Evolutionary conservation across 1,140 invertebrate genomes (phyloP), one percentile per base, ranked within the genome.

Genomic region (Sipha flava): DNA sequence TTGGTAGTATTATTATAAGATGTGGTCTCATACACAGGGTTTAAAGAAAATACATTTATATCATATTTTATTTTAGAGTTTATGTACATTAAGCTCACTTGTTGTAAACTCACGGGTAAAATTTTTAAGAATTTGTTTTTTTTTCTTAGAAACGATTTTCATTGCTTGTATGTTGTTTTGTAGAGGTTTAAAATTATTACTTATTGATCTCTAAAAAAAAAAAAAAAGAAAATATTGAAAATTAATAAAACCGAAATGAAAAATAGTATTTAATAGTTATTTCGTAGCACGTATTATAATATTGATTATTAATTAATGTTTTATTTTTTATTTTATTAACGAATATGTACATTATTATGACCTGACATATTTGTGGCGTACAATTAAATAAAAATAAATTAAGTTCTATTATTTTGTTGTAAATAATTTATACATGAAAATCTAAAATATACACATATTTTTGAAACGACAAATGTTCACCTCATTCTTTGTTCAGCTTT

Each of bases 21-120:
- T 40, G 12, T 43, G 52, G 73, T 77, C 73, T 77, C 73, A 77
- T 54, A 45, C 43, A 43, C 73, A 77, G 73, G 73, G 73, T 77
- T 75, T 75, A 37, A 77, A 70, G 37, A 77, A 77, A 40, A 77
- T 59, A 57, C 49, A 37, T 77, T 73, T 77, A 26, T 77, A 43
- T 59, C 34, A 57, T 77, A 77, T 59, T 77, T 77, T 77, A 77
- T 75, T 66, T 75, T 57, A 77, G 73, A 77, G 73, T 77, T 77
- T 77, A 77, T 40, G 23, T 77, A 57, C 34, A 54, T 14, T 77
- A 57, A 77, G 73, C 52, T 77, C 73, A 77, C 73, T 77, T 77
- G 73, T 77, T 77, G 73, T 77, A 77, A 59, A 77, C 49, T 43
- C 73, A 77, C 73, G 73, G 73, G 73, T 59, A 59, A 77, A 57